Conservation (phyloP, 2,888 invertebrate species). For the Nycteola revayana region DNA sequence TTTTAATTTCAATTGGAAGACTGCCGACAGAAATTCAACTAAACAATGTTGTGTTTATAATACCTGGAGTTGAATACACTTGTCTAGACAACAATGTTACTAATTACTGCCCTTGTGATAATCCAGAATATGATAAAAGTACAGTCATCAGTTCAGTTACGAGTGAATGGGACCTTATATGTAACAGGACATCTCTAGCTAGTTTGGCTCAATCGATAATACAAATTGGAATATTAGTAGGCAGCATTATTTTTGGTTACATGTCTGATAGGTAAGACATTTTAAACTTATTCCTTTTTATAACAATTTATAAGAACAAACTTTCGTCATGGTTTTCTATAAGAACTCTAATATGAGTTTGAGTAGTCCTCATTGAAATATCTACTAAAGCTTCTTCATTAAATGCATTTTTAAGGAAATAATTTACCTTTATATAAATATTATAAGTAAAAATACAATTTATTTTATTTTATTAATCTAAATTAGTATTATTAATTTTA, state of each 20-base stretch:
- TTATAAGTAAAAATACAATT: too few relatives aligned
- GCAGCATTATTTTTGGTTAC: constrained; percentile 78
- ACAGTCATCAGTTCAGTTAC: constrained; percentile 80
- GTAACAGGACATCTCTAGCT: constrained; percentile 74
- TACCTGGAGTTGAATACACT: constrained; percentile 74
- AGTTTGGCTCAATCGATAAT: constrained; percentile 80
- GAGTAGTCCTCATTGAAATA: too few relatives aligned
- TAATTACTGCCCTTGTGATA: constrained; percentile 63
- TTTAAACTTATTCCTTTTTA: neutral
- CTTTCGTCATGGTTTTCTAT: too few relatives aligned
- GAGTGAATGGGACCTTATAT: constrained; percentile 83
- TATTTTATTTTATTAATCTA: too few relatives aligned
- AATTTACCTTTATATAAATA: too few relatives aligned
- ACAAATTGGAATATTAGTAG: constrained; percentile 80
- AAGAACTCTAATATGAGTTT: too few relatives aligned
- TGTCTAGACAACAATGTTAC: constrained; percentile 67
- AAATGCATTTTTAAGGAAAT: too few relatives aligned
- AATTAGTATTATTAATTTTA: too few relatives aligned
- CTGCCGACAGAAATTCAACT: constrained; percentile 82
- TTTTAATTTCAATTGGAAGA: constrained; percentile 74
- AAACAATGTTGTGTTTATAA: constrained; percentile 78
- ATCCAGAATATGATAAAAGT: constrained; percentile 77
- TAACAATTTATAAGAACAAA: too few relatives aligned
- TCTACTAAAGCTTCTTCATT: too few relatives aligned
- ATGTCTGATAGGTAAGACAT: constrained; percentile 69